Percentiles rank a stretch among this genome's conserved stretches.
Conservation (phyloP, 2,888 invertebrate species). For the Eulithis testata region DNA sequence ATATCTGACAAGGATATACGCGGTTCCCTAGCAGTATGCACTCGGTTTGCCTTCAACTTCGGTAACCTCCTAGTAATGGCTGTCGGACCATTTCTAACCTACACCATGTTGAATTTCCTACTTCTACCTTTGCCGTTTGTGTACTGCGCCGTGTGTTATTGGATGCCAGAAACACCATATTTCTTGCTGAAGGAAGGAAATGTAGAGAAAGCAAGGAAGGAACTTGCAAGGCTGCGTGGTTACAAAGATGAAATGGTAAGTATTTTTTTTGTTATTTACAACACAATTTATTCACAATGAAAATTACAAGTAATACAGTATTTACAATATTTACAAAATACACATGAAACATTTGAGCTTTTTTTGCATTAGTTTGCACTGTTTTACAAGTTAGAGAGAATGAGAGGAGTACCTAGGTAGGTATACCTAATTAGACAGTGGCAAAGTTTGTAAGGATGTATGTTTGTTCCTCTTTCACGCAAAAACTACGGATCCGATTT, state of each 20-base stretch:
- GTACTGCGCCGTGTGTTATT: conserved; percentile 74
- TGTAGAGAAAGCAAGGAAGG: conserved; percentile 70
- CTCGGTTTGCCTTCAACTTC: conserved; percentile 67
- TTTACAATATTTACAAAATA: too few species aligned
- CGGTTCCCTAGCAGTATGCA: conserved; percentile 63
- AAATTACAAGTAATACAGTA: too few species aligned
- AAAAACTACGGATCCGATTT: too few species aligned
- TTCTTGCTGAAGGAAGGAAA: conserved; percentile 80
- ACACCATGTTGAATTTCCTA: conserved; percentile 66
- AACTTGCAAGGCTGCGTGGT: conserved; percentile 67
- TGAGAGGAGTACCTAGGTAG: too few species aligned
- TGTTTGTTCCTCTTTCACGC: too few species aligned
- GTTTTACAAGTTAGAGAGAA: too few species aligned
- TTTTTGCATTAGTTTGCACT: too few species aligned
- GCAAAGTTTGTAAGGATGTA: too few species aligned
- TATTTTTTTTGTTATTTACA: not conserved
- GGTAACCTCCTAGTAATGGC: conserved; percentile 71
- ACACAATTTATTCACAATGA: too few species aligned
- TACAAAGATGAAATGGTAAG: conserved; percentile 49
- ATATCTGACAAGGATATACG: conserved; percentile 76
- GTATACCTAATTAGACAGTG: too few species aligned
- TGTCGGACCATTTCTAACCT: conserved; percentile 70
- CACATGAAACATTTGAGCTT: too few species aligned
- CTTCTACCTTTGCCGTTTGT: conserved; percentile 72
- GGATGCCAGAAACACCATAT: conserved; percentile 86